Evolutionary conservation across 2,888 invertebrate genomes (phyloP), one percentile per base, ranked within the genome.

Genomic region (Ceriagrion tenellum): DNA sequence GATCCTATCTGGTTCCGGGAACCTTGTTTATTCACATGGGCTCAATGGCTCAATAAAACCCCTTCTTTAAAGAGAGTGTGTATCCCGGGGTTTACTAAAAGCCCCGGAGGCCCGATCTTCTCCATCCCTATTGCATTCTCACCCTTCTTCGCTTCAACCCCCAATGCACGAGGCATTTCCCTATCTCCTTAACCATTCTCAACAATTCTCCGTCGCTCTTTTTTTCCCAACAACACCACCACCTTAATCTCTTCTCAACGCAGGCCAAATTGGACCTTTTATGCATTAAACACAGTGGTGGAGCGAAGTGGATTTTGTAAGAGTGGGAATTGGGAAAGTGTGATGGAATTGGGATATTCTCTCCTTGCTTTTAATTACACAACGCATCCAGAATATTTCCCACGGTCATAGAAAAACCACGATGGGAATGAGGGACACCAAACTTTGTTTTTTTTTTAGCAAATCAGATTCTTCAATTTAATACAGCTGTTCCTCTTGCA

Each of bases 21-120:
- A 69, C 47, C 93, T 74, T 93, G 93, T 69, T 93, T 69, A 74
- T 74, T 93, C 93, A 74, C 93, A 93, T 74, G 40, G 69, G 69
- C 93, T 69, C 93, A 93, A 93, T 93, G 93, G 93, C 93, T 93
- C 93, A 93, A 93, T 93, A 93, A 93, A 93, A 93, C 93, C 93
- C 69, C 35, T 81, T 81, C 81, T 81, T 81, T 81, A 69, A n/a
- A n/a, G n/a, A 81, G 81, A 81, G 81, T 47, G 93, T n/a, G n/a
- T 69, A 93, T 93, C 74, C 93, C n/a, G n/a, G 63, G 63, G 93
- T 93, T 63, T 26, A 40, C 59, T 30, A 40, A 26, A n/a, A 35
- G 93, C 93, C 93, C 47, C 59, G 13, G 13, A 74, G 93, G n/a
- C n/a, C n/a, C 93, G 4, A 69, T 59, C 26, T 59, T 35, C 59